Conservation (phyloP, 2,113 vertebrate genomes). For the Callocephalon fimbriatum region DNA sequence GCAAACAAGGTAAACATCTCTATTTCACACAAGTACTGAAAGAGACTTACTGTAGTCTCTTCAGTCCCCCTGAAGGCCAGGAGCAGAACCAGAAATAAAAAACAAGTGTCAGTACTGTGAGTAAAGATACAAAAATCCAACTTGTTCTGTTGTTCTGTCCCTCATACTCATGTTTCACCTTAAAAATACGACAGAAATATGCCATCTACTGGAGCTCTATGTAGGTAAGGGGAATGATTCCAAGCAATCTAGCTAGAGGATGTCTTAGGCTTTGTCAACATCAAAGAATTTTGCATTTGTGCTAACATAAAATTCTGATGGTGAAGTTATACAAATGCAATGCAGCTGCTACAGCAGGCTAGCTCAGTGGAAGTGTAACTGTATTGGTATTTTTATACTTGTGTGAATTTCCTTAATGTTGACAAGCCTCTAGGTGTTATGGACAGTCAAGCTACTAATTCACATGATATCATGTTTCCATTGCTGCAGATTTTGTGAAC, state of each 20-base stretch:
- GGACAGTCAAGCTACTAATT: not conserved
- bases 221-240: not conserved
- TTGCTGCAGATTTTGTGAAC: not conserved
- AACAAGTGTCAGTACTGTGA: not conserved
- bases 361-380: not conserved
- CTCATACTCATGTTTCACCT: not conserved
- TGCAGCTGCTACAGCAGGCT: not conserved
- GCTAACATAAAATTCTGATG: not conserved
- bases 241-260: not conserved
- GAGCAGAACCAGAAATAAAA: not conserved
- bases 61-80: not conserved
- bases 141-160: not conserved
- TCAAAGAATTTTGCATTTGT: constrained; percentile 1
- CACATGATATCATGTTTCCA: not conserved
- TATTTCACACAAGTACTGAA: not conserved
- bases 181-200: not conserved
- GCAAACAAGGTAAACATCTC: not conserved
- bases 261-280: not conserved
- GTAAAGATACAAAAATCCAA: not conserved
- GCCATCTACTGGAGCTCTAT: not conserved
- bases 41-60: not conserved
- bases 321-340: not conserved
- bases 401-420: not conserved
- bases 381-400: not conserved
- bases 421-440: not conserved